These are phyloP conservation scores for Crepidodera aurea DNA, from an alignment of 2,888 invertebrate genomes.

Conservation along the genomic window DNA sequence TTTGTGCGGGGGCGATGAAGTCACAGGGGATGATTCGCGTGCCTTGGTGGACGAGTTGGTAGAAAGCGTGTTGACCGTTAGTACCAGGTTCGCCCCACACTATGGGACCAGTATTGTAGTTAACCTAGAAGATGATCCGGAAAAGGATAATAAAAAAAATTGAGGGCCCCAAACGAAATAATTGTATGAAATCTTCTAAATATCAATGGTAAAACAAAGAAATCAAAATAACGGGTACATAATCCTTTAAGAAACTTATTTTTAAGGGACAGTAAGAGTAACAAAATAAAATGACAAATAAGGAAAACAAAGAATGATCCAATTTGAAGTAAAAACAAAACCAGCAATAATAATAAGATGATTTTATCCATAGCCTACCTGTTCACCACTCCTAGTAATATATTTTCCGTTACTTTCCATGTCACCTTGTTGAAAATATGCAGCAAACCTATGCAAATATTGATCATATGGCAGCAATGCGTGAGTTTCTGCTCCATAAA, in stretches of 20 bases:
- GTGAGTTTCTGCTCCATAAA: constrained; percentile 94
- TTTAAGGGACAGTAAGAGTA: too few relatives aligned
- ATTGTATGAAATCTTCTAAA: too few relatives aligned
- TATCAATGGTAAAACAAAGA: too few relatives aligned
- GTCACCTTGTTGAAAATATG: constrained; percentile 99
- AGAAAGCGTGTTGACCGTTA: constrained; percentile 99
- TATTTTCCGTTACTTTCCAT: constrained; percentile 99
- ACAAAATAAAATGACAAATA: too few relatives aligned
- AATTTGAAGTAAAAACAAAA: too few relatives aligned
- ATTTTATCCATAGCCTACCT: too few relatives aligned
- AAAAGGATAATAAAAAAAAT: constrained; percentile 8
- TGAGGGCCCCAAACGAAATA: neutral
- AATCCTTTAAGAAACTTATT: too few relatives aligned
- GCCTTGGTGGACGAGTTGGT: constrained; percentile 97
- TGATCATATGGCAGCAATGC: constrained; percentile 98
- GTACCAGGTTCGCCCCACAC: constrained; percentile 99
- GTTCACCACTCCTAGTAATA: constrained; percentile 75
- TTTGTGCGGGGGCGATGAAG: constrained; percentile 92
- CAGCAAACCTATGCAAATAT: constrained; percentile 97
- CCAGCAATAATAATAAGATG: too few relatives aligned
- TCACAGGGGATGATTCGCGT: constrained; percentile 91
- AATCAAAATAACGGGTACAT: too few relatives aligned
- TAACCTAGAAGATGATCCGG: constrained; percentile 52
- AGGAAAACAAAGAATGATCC: too few relatives aligned
- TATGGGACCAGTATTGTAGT: constrained; percentile 78